phyloP scores from a whole-genome alignment of 2,113 vertebrate species.

The Alces alces region DNA sequence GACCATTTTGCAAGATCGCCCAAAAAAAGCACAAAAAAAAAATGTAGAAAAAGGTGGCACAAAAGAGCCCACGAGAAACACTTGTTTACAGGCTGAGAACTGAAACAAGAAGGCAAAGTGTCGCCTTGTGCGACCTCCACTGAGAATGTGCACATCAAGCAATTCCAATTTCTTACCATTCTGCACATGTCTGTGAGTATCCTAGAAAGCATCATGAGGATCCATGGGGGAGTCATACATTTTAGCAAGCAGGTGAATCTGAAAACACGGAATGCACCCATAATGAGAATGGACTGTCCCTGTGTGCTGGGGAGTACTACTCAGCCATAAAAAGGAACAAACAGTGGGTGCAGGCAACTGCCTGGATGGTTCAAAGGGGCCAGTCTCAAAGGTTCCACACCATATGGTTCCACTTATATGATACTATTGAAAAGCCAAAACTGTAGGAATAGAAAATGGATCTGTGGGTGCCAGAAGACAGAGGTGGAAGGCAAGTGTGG shows the following conservation, averaged over 20 bases:
- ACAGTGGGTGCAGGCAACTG: accelerated
- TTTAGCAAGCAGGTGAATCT: not conserved
- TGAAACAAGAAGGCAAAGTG: not conserved
- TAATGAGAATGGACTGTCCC: accelerated
- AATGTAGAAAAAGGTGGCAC: not conserved
- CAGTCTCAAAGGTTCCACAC: not conserved
- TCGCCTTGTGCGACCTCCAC: not conserved
- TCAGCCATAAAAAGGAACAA: not conserved
- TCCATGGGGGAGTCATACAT: not conserved
- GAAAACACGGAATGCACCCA: not conserved
- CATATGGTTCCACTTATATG: too few species aligned
- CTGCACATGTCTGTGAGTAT: not conserved
- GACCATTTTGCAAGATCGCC: not conserved
- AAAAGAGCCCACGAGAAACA: not conserved
- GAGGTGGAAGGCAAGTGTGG: not conserved
- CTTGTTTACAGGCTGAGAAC: not conserved
- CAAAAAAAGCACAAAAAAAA: not conserved
- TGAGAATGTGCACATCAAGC: too few species aligned
- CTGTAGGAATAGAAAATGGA: accelerated
- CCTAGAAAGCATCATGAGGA: accelerated
- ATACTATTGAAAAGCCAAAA: not conserved
- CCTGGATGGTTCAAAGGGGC: not conserved
- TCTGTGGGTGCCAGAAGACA: not conserved
- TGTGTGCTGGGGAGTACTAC: not conserved
- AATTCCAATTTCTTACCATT: not conserved